Percentiles rank a stretch among this genome's conserved stretches.
These are phyloP conservation scores for Chiloscyllium punctatum DNA, from an alignment of 2,797 vertebrate genomes.

Conservation along the genomic window DNA sequence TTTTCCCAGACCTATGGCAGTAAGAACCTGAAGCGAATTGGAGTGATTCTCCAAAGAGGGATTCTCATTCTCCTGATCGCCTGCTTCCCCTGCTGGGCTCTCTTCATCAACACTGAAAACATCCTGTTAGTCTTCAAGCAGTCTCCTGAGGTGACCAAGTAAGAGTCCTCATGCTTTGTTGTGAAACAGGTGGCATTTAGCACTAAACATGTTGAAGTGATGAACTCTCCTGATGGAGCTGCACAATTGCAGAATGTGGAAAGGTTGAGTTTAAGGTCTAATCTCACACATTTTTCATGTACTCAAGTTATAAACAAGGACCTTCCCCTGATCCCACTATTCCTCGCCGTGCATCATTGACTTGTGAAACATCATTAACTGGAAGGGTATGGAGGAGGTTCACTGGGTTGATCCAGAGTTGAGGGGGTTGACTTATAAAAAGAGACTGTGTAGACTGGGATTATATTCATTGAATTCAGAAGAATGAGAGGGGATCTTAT, in stretches of 20 bases:
- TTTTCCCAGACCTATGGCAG: slow-evolving; percentile 69
- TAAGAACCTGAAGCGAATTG: slow-evolving; percentile 76
- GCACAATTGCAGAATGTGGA: background rate
- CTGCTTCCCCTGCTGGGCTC: slow-evolving; percentile 81
- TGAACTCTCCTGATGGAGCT: background rate
- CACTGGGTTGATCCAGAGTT: too few species aligned
- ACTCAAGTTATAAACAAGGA: too few species aligned
- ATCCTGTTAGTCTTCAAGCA: slow-evolving; percentile 69
- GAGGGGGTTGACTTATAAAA: too few species aligned
- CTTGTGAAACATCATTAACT: too few species aligned
- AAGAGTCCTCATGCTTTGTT: background rate
- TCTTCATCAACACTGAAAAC: slow-evolving; percentile 74
- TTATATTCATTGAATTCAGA: too few species aligned
- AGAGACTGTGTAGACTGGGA: too few species aligned
- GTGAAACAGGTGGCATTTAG: background rate
- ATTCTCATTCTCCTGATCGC: slow-evolving; percentile 71
- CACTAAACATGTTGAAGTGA: background rate
- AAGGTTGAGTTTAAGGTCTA: background rate
- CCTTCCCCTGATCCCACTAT: too few species aligned
- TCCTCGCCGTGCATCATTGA: too few species aligned
- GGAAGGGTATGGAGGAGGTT: too few species aligned
- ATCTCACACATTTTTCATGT: background rate
- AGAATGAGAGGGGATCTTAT: too few species aligned
- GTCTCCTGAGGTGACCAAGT: slow-evolving; percentile 74
- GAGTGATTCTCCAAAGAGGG: slow-evolving; percentile 74